A percentile compares a stretch with the other conserved stretches of the same genome.
Conservation (phyloP, 2,113 vertebrate genomes). For the Otis tarda region DNA sequence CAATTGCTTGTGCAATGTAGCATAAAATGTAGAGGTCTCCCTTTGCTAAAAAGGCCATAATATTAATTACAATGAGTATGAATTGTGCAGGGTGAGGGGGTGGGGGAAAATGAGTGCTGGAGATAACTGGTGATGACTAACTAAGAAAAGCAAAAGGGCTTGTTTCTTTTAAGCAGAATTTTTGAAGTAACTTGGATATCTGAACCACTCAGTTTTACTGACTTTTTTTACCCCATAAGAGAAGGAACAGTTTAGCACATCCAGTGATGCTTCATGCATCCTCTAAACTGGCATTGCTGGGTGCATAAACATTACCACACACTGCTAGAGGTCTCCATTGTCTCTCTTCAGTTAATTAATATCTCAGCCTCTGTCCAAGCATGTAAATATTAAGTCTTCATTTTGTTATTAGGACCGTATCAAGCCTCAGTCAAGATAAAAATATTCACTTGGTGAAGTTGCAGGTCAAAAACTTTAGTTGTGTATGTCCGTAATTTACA, state of each 20-base stretch:
- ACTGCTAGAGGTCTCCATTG: not conserved
- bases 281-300: not conserved
- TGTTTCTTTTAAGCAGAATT: not conserved
- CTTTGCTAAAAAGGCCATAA: constrained; percentile 82
- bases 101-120: constrained; percentile 25
- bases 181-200: not conserved
- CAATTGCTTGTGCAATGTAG: constrained; percentile 88
- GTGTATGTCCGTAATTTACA: not conserved
- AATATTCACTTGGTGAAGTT: not conserved
- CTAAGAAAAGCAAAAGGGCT: constrained; percentile 45
- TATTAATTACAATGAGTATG: constrained; percentile 84
- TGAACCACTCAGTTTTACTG: not conserved
- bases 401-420: not conserved
- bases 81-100: constrained; percentile 67
- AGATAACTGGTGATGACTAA: constrained; percentile 73
- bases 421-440: not conserved
- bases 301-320: not conserved
- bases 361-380: not conserved
- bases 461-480: not conserved
- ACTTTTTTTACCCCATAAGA: not conserved
- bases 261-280: not conserved
- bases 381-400: not conserved
- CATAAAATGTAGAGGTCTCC: constrained; percentile 84
- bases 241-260: not conserved
- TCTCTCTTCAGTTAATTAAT: constrained; percentile 6